Percentiles rank a stretch among this genome's conserved stretches.
phyloP scores from a whole-genome alignment of 2,113 vertebrate genomes.

The Xyrauchen texanus region DNA sequence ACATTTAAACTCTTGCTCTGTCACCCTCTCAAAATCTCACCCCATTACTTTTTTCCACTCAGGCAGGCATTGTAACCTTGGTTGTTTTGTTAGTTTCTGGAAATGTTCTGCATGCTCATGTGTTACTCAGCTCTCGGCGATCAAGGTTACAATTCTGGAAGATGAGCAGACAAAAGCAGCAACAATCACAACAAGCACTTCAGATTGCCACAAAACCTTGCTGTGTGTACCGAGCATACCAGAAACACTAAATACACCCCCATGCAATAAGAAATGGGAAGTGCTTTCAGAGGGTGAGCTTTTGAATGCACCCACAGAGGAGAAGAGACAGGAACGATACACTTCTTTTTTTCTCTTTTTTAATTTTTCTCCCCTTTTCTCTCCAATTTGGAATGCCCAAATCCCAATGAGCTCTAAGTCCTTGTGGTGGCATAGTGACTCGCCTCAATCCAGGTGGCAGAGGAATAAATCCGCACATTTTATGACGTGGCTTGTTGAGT shows the following conservation, averaged over 20 bases:
- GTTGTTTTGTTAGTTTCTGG: constrained; percentile 1
- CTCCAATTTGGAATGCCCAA: too few species aligned
- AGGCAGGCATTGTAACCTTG: constrained; percentile 17
- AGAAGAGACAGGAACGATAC: too few species aligned
- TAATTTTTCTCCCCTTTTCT: too few species aligned
- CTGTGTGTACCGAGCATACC: constrained; percentile 52
- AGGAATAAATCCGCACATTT: too few species aligned
- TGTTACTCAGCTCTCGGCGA: neutral
- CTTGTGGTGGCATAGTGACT: too few species aligned
- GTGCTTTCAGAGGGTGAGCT: constrained; percentile 18
- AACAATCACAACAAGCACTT: constrained; percentile 49
- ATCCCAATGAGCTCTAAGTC: too few species aligned
- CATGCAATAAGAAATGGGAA: constrained; percentile 17
- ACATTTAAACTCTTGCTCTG: constrained; percentile 4
- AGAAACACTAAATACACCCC: neutral
- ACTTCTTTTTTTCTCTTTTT: too few species aligned
- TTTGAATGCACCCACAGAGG: neutral
- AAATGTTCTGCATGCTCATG: constrained; percentile 7
- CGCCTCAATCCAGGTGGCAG: too few species aligned
- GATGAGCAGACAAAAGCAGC: constrained; percentile 21
- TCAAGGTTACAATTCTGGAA: constrained; percentile 31
- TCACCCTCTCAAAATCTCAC: neutral
- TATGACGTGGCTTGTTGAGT: too few species aligned
- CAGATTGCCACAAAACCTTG: constrained; percentile 65
- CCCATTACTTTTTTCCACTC: constrained; percentile 8